Conservation (phyloP, 2,113 vertebrate species). For the Macrotus californicus region DNA sequence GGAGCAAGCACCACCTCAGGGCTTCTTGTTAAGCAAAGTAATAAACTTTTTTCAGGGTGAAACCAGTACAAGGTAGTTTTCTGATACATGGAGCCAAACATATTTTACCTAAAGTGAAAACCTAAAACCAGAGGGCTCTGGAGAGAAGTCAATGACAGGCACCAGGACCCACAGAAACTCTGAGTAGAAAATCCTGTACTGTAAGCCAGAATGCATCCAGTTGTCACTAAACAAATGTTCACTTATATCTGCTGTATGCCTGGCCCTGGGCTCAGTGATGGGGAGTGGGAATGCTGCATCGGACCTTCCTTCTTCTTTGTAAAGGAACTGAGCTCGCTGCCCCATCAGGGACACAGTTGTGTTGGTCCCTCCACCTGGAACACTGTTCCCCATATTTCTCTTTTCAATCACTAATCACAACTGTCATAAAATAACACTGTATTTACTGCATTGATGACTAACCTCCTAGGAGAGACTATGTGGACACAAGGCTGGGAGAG, state of each 20-base stretch:
- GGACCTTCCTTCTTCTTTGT: background rate
- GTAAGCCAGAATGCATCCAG: background rate
- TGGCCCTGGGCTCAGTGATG: background rate
- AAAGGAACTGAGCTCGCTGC: background rate
- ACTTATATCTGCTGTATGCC: background rate
- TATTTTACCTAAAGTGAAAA: background rate
- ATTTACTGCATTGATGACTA: background rate
- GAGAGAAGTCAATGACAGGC: background rate
- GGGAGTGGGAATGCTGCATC: background rate
- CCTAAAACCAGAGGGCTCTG: background rate
- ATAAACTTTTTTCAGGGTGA: background rate
- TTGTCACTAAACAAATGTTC: background rate
- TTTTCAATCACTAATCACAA: background rate
- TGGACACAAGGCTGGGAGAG: background rate
- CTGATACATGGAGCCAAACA: background rate
- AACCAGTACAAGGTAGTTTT: background rate
- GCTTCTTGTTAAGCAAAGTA: background rate
- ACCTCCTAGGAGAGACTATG: background rate
- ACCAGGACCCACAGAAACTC: background rate
- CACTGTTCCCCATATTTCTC: background rate
- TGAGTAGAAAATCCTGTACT: background rate
- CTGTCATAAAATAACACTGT: background rate
- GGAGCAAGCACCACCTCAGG: background rate
- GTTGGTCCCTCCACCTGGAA: background rate
- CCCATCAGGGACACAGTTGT: background rate